A percentile compares a stretch with the other conserved stretches of the same genome.
phyloP scores from a whole-genome alignment of 2,113 vertebrate genomes.

The Peromyscus leucopus region DNA sequence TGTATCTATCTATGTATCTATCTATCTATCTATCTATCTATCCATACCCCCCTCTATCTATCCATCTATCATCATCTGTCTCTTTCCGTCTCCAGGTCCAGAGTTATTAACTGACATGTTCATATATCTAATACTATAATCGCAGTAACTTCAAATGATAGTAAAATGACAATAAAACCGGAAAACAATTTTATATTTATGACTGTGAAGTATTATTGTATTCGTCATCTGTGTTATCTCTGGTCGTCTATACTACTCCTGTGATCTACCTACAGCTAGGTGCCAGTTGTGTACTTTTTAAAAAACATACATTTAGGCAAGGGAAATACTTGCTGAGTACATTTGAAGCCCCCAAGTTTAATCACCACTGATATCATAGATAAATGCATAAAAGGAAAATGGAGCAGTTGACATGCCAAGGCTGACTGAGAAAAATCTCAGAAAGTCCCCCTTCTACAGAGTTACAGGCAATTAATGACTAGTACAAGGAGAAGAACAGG shows the following conservation, averaged over 20 bases:
- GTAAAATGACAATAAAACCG: not conserved
- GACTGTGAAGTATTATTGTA: not conserved
- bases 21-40: not conserved
- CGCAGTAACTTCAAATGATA: not conserved
- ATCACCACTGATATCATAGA: not conserved
- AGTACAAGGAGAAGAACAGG: not conserved
- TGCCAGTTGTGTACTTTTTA: not conserved
- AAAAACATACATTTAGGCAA: not conserved
- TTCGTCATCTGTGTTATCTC: not conserved
- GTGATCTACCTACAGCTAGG: too few species aligned
- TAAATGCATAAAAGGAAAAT: not conserved
- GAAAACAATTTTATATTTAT: not conserved
- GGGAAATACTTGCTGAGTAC: not conserved
- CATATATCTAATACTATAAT: not conserved
- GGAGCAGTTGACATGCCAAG: not conserved
- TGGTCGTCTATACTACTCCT: not conserved
- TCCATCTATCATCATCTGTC: not conserved
- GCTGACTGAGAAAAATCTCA: not conserved
- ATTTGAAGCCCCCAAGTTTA: not conserved
- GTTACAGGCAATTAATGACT: not conserved
- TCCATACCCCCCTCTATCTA: not conserved
- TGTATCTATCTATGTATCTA: not conserved
- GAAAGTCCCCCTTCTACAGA: not conserved
- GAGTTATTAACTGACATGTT: not conserved
- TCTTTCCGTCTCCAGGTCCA: not conserved